Evolutionary conservation across 2,888 invertebrate genomes (phyloP).

Genomic region (Lymantria monacha): DNA sequence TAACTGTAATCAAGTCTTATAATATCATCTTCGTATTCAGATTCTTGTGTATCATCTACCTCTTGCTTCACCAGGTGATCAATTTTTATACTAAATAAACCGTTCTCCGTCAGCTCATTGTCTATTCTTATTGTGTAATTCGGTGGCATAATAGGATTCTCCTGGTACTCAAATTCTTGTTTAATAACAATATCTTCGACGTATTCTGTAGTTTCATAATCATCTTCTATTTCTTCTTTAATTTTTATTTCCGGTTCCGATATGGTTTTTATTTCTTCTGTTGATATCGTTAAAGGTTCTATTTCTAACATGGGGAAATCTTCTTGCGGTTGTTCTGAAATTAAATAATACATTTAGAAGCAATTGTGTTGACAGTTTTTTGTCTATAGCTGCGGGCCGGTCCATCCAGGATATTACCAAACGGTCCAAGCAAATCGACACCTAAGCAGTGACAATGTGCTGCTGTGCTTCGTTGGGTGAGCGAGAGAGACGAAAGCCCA

Average conservation of each 20-base stretch:
- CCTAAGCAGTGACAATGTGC: too few relatives aligned
- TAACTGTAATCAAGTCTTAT: constrained; percentile 15
- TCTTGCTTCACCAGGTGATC: constrained; percentile 10
- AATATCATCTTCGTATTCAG: constrained; percentile 19
- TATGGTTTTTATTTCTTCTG: neutral
- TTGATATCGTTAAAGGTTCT: neutral
- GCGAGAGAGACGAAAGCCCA: too few relatives aligned
- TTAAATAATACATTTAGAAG: too few relatives aligned
- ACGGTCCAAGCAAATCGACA: too few relatives aligned
- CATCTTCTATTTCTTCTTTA: constrained; percentile 5
- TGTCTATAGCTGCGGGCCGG: too few relatives aligned
- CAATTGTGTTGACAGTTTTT: too few relatives aligned
- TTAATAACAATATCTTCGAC: neutral
- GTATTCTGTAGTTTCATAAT: neutral
- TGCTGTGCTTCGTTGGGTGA: too few relatives aligned
- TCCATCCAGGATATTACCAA: too few relatives aligned
- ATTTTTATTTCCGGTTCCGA: neutral
- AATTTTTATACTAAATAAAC: constrained; percentile 1
- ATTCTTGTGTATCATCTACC: constrained; percentile 9
- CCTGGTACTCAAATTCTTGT: neutral
- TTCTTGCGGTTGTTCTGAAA: too few relatives aligned
- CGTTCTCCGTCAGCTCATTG: neutral
- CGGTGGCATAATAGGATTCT: neutral
- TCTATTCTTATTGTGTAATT: neutral
- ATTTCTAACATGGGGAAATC: too few relatives aligned